A percentile compares a stretch with the other conserved stretches of the same genome.
Conservation (phyloP, 2,888 invertebrate genomes). For the Sesamia inferens region DNA sequence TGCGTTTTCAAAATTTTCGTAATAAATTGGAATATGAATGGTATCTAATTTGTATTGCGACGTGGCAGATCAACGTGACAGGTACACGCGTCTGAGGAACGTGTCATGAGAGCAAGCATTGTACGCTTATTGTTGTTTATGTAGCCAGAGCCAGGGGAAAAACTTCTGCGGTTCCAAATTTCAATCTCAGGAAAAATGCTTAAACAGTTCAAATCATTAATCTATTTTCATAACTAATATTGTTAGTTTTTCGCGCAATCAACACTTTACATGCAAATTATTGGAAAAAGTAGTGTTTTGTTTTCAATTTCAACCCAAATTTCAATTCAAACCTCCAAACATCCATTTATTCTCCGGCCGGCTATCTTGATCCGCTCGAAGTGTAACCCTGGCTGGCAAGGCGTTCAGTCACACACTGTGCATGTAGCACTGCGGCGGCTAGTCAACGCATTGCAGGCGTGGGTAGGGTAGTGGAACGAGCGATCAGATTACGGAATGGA, state of each 20-base stretch:
- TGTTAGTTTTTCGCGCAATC: neutral
- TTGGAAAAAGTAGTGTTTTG: neutral
- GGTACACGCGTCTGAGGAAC: constrained; percentile 16
- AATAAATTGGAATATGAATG: constrained; percentile 53
- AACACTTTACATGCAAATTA: neutral
- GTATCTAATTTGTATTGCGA: constrained; percentile 51
- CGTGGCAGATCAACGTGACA: constrained; percentile 29
- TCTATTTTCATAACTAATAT: neutral
- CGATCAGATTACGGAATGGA: constrained; percentile 24
- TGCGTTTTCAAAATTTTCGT: constrained; percentile 53
- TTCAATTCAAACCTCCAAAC: neutral
- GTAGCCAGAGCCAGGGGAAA: constrained; percentile 10
- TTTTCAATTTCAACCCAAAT: too few relatives aligned
- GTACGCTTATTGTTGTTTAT: constrained; percentile 11
- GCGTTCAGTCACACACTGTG: constrained; percentile 37
- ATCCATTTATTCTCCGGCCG: neutral
- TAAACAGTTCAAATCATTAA: neutral
- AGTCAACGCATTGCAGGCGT: constrained; percentile 66
- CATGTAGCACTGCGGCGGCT: constrained; percentile 66
- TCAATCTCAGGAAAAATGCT: neutral
- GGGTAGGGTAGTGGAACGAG: constrained; percentile 42
- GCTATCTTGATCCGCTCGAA: neutral
- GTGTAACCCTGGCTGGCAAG: constrained; percentile 17
- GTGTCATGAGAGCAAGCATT: constrained; percentile 19
- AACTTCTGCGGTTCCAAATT: neutral